phyloP scores from a whole-genome alignment of 2,888 invertebrate species.

The Dichetophora obliterata region DNA sequence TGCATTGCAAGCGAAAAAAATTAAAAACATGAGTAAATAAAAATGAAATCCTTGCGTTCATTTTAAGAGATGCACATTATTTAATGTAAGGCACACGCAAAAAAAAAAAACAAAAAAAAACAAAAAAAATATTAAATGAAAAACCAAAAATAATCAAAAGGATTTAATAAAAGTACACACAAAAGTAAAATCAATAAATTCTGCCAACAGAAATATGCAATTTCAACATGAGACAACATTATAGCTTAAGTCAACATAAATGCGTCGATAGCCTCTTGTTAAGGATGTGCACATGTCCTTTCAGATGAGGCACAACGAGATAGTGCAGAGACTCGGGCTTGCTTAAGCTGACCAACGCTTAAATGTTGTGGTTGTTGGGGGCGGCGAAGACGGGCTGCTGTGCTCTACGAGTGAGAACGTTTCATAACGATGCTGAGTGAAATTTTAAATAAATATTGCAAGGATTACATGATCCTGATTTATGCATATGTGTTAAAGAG shows the following conservation, averaged over 20 bases:
- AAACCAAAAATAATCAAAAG: not conserved
- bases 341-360: too few species aligned
- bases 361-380: not conserved
- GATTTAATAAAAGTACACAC: not conserved
- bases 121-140: too few species aligned
- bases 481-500: not conserved
- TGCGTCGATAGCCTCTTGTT: not conserved
- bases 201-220: not conserved
- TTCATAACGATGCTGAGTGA: not conserved
- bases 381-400: not conserved
- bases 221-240: conserved; percentile 9
- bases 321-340: not conserved
- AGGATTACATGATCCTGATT: conserved; percentile 19
- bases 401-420: too few species aligned
- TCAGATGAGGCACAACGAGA: not conserved
- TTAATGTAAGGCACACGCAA: not conserved
- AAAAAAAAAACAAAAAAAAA: not conserved
- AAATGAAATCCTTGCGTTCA: not conserved
- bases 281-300: not conserved
- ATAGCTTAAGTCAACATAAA: conserved; percentile 16
- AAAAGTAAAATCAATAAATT: not conserved
- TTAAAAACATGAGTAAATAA: conserved; percentile 24
- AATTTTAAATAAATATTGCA: conserved; percentile 11
- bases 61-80: not conserved
- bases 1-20: not conserved